Percentiles rank a stretch among this genome's conserved stretches.
These are phyloP conservation scores for Salmo trutta DNA, from an alignment of 2,797 vertebrate species.

Conservation along the genomic window DNA sequence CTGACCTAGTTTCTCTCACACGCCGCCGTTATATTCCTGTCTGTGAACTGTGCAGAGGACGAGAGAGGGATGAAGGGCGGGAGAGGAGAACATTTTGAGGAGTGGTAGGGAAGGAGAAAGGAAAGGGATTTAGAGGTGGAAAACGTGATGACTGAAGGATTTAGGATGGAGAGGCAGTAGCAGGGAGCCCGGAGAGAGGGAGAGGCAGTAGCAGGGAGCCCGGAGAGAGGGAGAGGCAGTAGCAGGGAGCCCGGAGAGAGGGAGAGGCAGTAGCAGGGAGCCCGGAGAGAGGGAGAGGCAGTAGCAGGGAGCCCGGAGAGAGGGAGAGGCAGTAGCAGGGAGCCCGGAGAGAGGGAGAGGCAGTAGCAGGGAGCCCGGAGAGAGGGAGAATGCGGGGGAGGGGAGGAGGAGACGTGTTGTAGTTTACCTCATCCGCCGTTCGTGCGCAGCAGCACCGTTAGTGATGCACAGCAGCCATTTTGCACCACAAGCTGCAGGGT, in stretches of 20 bases:
- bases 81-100: background rate
- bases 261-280: background rate
- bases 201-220: too few species aligned
- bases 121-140: background rate
- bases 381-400: conserved; percentile 48
- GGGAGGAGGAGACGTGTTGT: conserved; percentile 58
- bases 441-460: conserved; percentile 53
- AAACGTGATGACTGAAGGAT: conserved; percentile 2
- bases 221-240: conserved; percentile 9
- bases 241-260: background rate
- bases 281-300: conserved; percentile 8
- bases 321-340: background rate
- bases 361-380: too few species aligned
- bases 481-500: conserved; percentile 60
- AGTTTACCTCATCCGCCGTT: conserved; percentile 52
- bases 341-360: conserved; percentile 9
- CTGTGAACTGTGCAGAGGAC: conserved; percentile 21
- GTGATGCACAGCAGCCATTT: conserved; percentile 71
- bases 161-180: conserved; percentile 7
- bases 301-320: conserved; percentile 1
- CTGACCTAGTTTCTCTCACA: conserved; percentile 67
- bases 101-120: conserved; percentile 12
- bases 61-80: background rate
- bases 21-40: conserved; percentile 17
- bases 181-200: too few species aligned